Evolutionary conservation across 2,888 invertebrate species (phyloP).

Genomic region (Diarsia dahlii): DNA sequence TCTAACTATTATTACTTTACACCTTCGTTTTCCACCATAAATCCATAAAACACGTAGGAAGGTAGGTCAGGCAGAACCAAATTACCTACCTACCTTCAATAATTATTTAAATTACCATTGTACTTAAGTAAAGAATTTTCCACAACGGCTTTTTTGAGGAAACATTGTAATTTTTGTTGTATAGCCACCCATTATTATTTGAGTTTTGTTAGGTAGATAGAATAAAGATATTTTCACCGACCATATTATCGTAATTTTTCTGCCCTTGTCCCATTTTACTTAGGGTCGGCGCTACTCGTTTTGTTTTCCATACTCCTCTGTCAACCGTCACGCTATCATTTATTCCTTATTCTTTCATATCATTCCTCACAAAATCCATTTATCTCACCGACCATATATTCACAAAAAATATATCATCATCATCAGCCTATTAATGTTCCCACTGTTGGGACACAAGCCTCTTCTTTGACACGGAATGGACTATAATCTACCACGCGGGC

Average conservation of each 20-base stretch:
- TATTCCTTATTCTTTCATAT: no score
- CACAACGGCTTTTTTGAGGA: neutral
- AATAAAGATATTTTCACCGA: neutral
- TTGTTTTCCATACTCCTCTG: no score
- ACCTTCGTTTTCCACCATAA: constrained; percentile 2
- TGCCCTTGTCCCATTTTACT: no score
- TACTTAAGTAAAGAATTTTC: neutral
- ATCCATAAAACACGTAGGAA: constrained; percentile 8
- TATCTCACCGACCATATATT: no score
- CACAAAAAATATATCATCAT: no score
- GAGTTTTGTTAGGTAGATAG: neutral
- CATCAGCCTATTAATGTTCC: no score
- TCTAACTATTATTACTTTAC: constrained; percentile 32
- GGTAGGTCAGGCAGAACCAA: neutral
- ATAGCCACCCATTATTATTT: neutral
- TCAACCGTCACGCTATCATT: no score
- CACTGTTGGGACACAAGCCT: no score
- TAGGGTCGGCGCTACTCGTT: no score
- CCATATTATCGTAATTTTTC: neutral
- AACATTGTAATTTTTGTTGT: neutral
- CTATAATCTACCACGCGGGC: no score
- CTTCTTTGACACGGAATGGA: no score
- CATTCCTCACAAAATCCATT: no score
- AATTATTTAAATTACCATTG: neutral
- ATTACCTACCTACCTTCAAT: constrained; percentile 5